phyloP scores from a whole-genome alignment of 2,888 invertebrate genomes.

The Cenopis cana region DNA sequence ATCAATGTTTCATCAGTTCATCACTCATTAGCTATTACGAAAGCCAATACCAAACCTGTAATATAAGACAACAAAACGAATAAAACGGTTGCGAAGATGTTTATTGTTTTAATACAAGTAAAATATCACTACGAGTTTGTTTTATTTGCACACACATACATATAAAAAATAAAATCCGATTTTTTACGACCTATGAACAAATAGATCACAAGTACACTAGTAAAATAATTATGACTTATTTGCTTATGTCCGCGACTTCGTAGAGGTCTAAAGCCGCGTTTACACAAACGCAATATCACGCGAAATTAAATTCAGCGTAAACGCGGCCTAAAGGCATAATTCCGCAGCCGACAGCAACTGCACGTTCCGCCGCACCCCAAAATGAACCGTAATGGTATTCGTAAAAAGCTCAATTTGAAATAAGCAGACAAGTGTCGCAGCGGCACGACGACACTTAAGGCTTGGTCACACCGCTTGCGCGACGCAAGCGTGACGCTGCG shows the following conservation, averaged over 20 bases:
- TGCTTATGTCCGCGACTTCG: not conserved
- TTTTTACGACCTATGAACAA: not conserved
- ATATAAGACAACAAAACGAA: conserved; percentile 26
- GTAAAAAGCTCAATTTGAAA: too few relatives aligned
- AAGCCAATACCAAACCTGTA: conserved; percentile 22
- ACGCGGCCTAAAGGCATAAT: too few relatives aligned
- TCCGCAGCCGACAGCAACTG: too few relatives aligned
- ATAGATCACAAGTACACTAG: not conserved
- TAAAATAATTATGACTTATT: not conserved
- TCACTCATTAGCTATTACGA: conserved; percentile 1
- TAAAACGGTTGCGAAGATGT: conserved; percentile 22
- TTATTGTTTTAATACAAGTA: conserved; percentile 29
- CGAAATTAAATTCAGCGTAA: too few relatives aligned
- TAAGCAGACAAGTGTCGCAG: too few relatives aligned
- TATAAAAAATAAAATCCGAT: conserved; percentile 11
- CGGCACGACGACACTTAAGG: too few relatives aligned
- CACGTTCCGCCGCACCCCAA: too few relatives aligned
- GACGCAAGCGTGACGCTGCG: too few relatives aligned
- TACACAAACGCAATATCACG: too few relatives aligned
- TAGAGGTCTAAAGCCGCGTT: not conserved
- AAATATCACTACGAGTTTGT: conserved; percentile 10
- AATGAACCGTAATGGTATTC: too few relatives aligned
- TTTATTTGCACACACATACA: too few relatives aligned
- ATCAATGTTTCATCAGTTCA: not conserved
- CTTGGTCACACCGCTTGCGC: too few relatives aligned